Conservation (phyloP, 2,797 vertebrate species). For the Hapalemur alaotrensis region DNA sequence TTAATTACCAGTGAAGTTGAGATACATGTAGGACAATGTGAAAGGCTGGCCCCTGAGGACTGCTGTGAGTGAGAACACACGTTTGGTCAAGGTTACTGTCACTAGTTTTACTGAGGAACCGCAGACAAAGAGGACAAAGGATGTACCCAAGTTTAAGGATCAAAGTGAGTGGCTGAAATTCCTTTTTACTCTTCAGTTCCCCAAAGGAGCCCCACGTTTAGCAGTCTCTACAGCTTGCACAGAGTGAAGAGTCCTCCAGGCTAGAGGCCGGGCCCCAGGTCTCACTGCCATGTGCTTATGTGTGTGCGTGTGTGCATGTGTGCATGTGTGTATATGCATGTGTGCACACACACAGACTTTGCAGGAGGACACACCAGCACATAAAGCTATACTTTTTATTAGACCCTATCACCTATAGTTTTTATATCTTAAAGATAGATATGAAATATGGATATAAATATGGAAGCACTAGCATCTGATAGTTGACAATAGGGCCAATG, state of each 20-base stretch:
- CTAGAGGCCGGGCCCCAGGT: background rate
- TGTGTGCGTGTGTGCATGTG: background rate
- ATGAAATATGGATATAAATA: background rate
- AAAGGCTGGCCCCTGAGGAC: accelerated
- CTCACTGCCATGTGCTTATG: background rate
- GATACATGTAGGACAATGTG: accelerated
- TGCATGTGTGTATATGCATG: background rate
- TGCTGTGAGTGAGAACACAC: background rate
- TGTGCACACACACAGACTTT: background rate
- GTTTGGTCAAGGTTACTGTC: background rate
- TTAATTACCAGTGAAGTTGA: accelerated
- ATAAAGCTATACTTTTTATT: background rate
- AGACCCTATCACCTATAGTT: background rate
- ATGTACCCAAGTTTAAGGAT: background rate
- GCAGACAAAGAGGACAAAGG: background rate
- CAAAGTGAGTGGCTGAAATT: background rate
- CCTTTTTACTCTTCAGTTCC: background rate
- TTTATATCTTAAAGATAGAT: background rate
- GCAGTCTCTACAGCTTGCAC: accelerated
- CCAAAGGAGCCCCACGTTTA: background rate
- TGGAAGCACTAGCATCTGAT: background rate
- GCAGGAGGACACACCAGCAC: background rate
- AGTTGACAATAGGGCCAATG: background rate
- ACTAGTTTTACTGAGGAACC: background rate
- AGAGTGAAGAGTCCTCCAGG: background rate